Conservation (phyloP, 2,797 vertebrate species). For the Mus minutoides region DNA sequence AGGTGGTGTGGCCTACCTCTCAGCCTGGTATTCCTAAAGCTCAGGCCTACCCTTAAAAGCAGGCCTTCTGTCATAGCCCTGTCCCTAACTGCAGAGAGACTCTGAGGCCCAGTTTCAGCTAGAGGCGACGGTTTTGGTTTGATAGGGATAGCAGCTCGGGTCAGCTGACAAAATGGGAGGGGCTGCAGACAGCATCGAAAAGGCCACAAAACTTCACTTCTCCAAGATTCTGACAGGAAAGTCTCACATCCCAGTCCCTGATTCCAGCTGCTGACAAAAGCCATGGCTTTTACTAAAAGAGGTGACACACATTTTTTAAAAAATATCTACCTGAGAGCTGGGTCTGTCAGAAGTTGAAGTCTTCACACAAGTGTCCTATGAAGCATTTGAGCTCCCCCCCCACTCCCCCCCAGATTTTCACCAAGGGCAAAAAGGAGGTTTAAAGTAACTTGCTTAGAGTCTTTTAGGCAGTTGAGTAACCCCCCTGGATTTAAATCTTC, state of each 20-base stretch:
- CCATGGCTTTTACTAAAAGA: rapidly evolving
- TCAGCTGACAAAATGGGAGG: neutral
- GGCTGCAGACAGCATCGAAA: neutral
- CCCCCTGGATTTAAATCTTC: neutral
- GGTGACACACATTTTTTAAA: neutral
- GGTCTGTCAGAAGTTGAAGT: neutral
- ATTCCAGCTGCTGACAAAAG: neutral
- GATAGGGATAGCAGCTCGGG: neutral
- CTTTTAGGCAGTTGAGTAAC: neutral
- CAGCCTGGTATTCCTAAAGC: neutral
- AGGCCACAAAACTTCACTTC: rapidly evolving
- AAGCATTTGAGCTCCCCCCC: neutral
- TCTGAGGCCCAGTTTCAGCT: neutral
- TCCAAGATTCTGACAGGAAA: neutral
- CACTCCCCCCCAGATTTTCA: neutral
- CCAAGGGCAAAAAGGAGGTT: neutral
- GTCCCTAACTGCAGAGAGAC: neutral
- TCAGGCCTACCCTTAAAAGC: neutral
- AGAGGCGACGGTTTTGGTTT: neutral
- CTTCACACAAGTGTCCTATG: neutral
- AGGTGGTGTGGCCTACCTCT: neutral
- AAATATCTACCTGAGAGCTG: neutral
- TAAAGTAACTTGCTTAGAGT: neutral
- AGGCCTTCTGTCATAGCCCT: neutral
- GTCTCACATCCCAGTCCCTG: neutral